Percentiles rank a stretch among this genome's conserved stretches.
Conservation (phyloP, 2,113 vertebrate genomes). For the Miniopterus natalensis region DNA sequence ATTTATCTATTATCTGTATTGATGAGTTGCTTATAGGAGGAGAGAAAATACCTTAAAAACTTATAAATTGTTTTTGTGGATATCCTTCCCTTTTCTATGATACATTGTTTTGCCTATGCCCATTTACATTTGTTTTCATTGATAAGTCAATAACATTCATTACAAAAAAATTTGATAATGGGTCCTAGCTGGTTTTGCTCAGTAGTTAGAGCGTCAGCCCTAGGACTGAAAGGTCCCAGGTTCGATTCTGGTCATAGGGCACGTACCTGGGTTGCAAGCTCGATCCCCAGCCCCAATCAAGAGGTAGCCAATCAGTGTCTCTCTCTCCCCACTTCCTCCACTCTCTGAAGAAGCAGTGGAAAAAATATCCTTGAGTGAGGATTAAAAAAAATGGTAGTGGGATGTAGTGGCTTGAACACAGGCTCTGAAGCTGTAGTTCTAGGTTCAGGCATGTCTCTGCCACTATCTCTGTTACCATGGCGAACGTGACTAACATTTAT, state of each 20-base stretch:
- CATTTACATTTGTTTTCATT: neutral
- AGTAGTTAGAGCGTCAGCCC: no score
- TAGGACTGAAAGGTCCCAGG: no score
- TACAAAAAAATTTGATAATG: neutral
- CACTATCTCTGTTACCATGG: neutral
- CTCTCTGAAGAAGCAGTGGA: no score
- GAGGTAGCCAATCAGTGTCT: no score
- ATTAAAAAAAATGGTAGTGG: neutral
- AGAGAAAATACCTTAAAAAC: neutral
- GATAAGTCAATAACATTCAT: neutral
- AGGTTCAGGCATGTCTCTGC: neutral
- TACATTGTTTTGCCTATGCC: neutral
- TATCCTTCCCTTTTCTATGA: neutral
- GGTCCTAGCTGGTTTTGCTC: no score
- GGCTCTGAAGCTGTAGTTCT: neutral
- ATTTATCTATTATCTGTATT: neutral
- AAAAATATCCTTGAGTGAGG: no score
- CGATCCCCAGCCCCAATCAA: no score
- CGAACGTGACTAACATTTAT: neutral
- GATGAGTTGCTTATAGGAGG: neutral
- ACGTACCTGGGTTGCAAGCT: no score
- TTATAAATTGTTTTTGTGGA: neutral
- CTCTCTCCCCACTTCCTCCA: no score
- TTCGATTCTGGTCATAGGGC: no score
- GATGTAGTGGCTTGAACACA: neutral